Conservation (phyloP, 2,888 invertebrate genomes). For the Latrodectus elegans region DNA sequence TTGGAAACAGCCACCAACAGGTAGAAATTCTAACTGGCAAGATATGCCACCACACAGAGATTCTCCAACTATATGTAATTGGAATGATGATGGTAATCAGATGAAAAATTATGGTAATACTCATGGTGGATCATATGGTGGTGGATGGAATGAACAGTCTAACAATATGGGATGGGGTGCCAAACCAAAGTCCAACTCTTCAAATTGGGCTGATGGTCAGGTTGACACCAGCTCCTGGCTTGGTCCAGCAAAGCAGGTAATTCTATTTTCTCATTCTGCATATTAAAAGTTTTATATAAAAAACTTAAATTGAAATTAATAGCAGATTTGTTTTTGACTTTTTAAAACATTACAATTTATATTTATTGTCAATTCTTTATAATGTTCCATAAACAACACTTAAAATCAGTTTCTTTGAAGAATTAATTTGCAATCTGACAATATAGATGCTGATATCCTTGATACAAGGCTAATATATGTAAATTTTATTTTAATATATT, state of each 20-base stretch:
- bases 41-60: conserved; percentile 66
- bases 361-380: too few relatives aligned
- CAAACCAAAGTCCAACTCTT: conserved; percentile 74
- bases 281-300: neutral
- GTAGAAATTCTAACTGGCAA: conserved; percentile 59
- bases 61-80: conserved; percentile 56
- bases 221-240: conserved; percentile 82
- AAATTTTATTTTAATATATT: too few relatives aligned
- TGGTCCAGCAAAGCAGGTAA: conserved; percentile 77
- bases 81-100: conserved; percentile 55
- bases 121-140: conserved; percentile 47
- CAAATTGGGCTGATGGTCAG: conserved; percentile 77
- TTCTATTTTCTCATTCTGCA: neutral
- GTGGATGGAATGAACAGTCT: conserved; percentile 72
- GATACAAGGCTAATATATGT: too few relatives aligned
- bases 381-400: too few relatives aligned
- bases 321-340: too few relatives aligned
- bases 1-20: conserved; percentile 62
- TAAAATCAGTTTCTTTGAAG: too few relatives aligned
- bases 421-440: too few relatives aligned
- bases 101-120: conserved; percentile 57
- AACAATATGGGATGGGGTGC: conserved; percentile 76
- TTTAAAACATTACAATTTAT: too few relatives aligned
- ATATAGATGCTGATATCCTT: too few relatives aligned
- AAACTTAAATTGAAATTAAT: too few relatives aligned